A percentile compares a stretch with the other conserved stretches of the same genome.
phyloP scores from a whole-genome alignment of 2,797 vertebrate species.

The Masticophis lateralis region DNA sequence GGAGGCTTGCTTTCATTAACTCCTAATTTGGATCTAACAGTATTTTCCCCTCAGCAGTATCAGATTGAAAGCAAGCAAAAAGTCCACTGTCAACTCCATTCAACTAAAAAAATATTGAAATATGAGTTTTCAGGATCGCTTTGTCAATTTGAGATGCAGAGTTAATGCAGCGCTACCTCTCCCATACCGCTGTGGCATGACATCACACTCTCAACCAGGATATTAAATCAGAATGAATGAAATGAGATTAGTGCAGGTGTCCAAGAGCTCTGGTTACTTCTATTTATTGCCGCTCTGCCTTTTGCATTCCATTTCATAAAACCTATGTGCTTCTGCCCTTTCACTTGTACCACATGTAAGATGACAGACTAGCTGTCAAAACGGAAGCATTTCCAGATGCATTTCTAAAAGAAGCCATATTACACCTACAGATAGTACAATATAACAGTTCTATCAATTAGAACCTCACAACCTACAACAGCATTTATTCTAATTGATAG shows the following conservation, averaged over 20 bases:
- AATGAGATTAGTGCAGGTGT: slow-evolving; percentile 86
- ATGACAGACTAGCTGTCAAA: neutral
- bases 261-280: slow-evolving; percentile 54
- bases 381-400: neutral
- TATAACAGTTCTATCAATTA: neutral
- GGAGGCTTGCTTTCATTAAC: neutral
- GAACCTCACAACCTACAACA: neutral
- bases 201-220: slow-evolving; percentile 86
- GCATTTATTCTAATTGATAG: neutral
- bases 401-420: neutral
- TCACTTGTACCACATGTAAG: neutral
- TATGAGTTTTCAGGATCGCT: slow-evolving; percentile 4
- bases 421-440: neutral
- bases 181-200: slow-evolving; percentile 79
- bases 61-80: neutral
- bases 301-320: neutral
- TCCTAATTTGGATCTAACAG: neutral
- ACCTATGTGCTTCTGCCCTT: accelerated
- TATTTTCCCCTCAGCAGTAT: neutral
- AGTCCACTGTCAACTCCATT: neutral
- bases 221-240: slow-evolving; percentile 80
- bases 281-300: neutral
- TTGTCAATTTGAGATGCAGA: neutral
- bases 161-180: slow-evolving; percentile 54
- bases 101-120: neutral